A percentile compares a stretch with the other conserved stretches of the same genome.
phyloP scores from a whole-genome alignment of 2,888 invertebrate species.

The Philaethria dido region DNA sequence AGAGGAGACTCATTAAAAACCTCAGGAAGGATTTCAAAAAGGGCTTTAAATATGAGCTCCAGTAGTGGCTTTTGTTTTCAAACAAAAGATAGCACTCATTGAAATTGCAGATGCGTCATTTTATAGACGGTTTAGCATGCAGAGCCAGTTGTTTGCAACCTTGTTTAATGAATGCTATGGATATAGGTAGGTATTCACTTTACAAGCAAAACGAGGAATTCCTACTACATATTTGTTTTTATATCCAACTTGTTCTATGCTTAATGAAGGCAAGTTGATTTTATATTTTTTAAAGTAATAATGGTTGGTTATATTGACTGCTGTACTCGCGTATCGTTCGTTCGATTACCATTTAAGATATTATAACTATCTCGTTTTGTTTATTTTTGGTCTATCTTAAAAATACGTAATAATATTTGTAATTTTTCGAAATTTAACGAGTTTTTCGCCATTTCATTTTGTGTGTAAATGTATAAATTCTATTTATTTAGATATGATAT shows the following conservation, averaged over 20 bases:
- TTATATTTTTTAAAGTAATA: background rate
- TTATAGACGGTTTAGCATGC: conserved; percentile 37
- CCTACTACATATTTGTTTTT: conserved; percentile 20
- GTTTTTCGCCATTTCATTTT: too few relatives aligned
- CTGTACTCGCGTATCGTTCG: background rate
- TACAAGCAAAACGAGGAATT: conserved; percentile 20
- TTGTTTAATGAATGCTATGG: conserved; percentile 32
- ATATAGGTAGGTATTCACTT: conserved; percentile 3
- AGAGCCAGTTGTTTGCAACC: conserved; percentile 29
- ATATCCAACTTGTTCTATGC: background rate
- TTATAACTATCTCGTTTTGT: background rate
- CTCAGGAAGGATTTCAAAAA: conserved; percentile 15
- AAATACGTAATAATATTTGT: too few relatives aligned
- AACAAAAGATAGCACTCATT: conserved; percentile 37
- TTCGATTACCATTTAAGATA: background rate
- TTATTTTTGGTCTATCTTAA: background rate
- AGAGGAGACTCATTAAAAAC: conserved; percentile 2
- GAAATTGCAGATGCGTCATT: conserved; percentile 39
- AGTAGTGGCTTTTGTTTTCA: conserved; percentile 30
- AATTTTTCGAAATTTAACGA: too few relatives aligned
- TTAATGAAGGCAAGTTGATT: background rate
- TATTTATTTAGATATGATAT: too few relatives aligned
- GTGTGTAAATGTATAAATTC: too few relatives aligned
- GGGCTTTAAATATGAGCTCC: conserved; percentile 12
- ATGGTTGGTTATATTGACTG: background rate